These are phyloP conservation scores for Pelodytes ibericus DNA, from an alignment of 2,797 vertebrate species.

Conservation along the genomic window DNA sequence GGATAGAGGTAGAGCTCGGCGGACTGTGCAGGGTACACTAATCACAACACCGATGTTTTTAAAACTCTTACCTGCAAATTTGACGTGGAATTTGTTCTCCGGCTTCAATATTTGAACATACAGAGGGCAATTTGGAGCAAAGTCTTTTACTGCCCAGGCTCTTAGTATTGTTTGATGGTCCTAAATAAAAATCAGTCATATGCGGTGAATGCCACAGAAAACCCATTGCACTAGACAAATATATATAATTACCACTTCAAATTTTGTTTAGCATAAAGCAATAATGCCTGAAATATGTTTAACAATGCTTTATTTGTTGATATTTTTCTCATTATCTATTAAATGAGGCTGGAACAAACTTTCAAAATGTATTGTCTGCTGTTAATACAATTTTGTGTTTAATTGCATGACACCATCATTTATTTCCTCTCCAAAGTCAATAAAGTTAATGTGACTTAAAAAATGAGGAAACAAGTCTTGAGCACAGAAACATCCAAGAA, in stretches of 20 bases:
- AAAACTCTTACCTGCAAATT: conserved; percentile 93
- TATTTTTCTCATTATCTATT: background rate
- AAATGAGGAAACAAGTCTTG: too few species aligned
- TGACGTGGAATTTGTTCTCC: conserved; percentile 98
- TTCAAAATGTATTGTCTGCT: background rate
- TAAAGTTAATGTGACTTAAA: too few species aligned
- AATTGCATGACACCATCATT: background rate
- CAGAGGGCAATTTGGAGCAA: conserved; percentile 95
- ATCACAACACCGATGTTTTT: too few species aligned
- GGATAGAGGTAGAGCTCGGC: too few species aligned
- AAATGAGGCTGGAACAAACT: background rate
- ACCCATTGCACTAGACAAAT: background rate
- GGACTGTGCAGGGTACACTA: too few species aligned
- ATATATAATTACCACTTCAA: background rate
- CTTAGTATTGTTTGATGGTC: conserved; percentile 98
- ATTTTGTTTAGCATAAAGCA: background rate
- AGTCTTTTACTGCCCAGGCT: conserved; percentile 98
- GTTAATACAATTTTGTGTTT: background rate
- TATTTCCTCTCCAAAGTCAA: too few species aligned
- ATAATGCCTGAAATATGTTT: background rate
- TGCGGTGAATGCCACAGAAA: background rate
- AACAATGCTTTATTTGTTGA: background rate
- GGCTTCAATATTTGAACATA: conserved; percentile 98
- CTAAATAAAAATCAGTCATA: conserved; percentile 67
- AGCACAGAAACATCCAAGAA: too few species aligned